These are phyloP conservation scores for Megalops cyprinoides DNA, from an alignment of 2,797 vertebrate species.

Conservation along the genomic window DNA sequence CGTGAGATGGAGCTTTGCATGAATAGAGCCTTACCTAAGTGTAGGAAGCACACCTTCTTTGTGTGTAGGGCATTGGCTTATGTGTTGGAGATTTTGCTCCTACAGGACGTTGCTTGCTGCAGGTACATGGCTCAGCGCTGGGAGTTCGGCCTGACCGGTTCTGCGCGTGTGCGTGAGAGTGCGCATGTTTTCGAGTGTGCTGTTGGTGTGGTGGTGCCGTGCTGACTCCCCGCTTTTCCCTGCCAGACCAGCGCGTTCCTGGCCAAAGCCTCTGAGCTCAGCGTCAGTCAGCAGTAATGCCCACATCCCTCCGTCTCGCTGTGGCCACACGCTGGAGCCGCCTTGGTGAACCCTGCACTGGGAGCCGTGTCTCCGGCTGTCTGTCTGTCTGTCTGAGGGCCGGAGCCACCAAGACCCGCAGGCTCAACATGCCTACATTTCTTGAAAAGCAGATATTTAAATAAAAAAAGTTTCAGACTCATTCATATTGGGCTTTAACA, in stretches of 20 bases:
- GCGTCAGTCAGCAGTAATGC: conserved; percentile 43
- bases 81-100: too few relatives aligned
- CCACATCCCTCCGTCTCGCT: conserved; percentile 36
- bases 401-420: background rate
- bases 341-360: conserved; percentile 9
- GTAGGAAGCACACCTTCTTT: too few relatives aligned
- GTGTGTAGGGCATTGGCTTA: too few relatives aligned
- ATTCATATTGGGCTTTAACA: background rate
- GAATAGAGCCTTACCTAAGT: too few relatives aligned
- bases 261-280: conserved; percentile 53
- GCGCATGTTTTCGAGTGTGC: background rate
- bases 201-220: conserved; percentile 26
- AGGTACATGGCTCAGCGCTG: too few relatives aligned
- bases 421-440: background rate
- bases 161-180: conserved; percentile 15
- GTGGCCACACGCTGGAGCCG: conserved; percentile 38
- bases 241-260: conserved; percentile 45
- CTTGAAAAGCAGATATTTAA: background rate
- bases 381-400: conserved; percentile 18
- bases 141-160: too few relatives aligned
- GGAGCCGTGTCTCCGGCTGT: background rate
- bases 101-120: too few relatives aligned
- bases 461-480: background rate
- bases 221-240: conserved; percentile 53
- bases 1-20: too few relatives aligned